These are phyloP conservation scores for Scaeva pyrastri DNA, from an alignment of 2,888 invertebrate species.

Conservation along the genomic window DNA sequence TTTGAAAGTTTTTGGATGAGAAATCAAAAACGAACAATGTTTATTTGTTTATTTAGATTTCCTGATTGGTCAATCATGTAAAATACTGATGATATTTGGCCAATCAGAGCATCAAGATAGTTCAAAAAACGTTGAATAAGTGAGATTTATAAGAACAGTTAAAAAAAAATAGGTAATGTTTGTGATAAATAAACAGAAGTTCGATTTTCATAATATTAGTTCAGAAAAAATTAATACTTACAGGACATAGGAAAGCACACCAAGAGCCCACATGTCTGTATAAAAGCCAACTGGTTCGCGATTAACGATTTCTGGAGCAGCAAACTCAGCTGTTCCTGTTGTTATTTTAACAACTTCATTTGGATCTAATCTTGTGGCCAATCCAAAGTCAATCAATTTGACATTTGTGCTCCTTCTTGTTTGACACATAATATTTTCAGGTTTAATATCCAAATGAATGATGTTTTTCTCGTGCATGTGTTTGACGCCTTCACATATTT, in stretches of 20 bases:
- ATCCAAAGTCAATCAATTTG: conserved; percentile 99
- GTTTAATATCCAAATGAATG: conserved; percentile 98
- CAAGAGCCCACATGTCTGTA: conserved; percentile 99
- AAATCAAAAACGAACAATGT: too few species aligned
- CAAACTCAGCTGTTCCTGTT: conserved; percentile 99
- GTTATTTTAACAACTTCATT: conserved; percentile 99
- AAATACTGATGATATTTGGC: too few species aligned
- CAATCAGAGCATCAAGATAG: too few species aligned
- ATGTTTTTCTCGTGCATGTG: conserved; percentile 99
- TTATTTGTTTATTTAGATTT: too few species aligned
- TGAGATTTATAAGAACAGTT: too few species aligned
- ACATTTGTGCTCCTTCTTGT: conserved; percentile 97
- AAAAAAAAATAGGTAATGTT: too few species aligned
- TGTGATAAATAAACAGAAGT: not conserved
- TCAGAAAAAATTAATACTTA: conserved; percentile 85
- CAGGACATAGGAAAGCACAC: conserved; percentile 99
- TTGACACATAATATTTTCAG: conserved; percentile 99
- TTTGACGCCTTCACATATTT: conserved; percentile 98
- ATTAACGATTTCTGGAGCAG: conserved; percentile 99
- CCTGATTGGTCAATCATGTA: too few species aligned
- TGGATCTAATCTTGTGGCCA: conserved; percentile 98
- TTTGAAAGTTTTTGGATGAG: too few species aligned
- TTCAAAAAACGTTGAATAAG: too few species aligned
- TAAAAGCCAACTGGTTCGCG: conserved; percentile 99
- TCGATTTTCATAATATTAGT: not conserved